phyloP scores from a whole-genome alignment of 1,140 invertebrate genomes.

The Bilobella aurantiaca region DNA sequence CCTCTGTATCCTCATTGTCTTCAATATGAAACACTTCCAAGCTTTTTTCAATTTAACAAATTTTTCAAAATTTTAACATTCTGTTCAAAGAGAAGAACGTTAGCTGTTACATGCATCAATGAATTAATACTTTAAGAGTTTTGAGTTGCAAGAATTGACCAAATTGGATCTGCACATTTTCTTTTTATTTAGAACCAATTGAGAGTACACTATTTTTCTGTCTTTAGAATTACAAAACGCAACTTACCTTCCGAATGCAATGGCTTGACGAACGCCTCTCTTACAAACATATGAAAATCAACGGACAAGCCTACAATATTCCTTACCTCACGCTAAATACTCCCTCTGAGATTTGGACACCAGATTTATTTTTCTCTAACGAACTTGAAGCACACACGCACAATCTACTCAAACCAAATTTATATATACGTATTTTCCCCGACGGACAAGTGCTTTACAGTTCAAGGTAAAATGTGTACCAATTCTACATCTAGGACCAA shows the following conservation, averaged over 20 bases:
- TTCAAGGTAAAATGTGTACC: constrained; percentile 76
- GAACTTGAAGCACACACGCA: constrained; percentile 95
- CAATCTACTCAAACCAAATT: constrained; percentile 93
- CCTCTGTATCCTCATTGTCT: too few species aligned
- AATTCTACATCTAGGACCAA: too few species aligned
- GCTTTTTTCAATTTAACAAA: too few species aligned
- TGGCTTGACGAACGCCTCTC: neutral
- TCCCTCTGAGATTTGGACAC: constrained; percentile 77
- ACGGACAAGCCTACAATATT: constrained; percentile 38
- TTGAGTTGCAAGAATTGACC: too few species aligned
- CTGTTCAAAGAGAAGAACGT: too few species aligned
- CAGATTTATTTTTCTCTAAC: constrained; percentile 93
- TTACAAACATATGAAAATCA: neutral
- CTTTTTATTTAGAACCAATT: too few species aligned
- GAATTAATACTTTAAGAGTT: too few species aligned
- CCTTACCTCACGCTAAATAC: constrained; percentile 86
- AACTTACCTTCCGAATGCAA: neutral
- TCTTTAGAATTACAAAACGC: neutral
- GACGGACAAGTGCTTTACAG: constrained; percentile 90
- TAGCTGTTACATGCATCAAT: too few species aligned
- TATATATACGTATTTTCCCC: constrained; percentile 91
- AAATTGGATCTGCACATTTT: too few species aligned
- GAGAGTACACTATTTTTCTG: too few species aligned
- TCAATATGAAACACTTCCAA: too few species aligned
- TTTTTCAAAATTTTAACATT: too few species aligned